A percentile compares a stretch with the other conserved stretches of the same genome.
phyloP scores from a whole-genome alignment of 2,113 vertebrate species.

The Toxotes chatareus region DNA sequence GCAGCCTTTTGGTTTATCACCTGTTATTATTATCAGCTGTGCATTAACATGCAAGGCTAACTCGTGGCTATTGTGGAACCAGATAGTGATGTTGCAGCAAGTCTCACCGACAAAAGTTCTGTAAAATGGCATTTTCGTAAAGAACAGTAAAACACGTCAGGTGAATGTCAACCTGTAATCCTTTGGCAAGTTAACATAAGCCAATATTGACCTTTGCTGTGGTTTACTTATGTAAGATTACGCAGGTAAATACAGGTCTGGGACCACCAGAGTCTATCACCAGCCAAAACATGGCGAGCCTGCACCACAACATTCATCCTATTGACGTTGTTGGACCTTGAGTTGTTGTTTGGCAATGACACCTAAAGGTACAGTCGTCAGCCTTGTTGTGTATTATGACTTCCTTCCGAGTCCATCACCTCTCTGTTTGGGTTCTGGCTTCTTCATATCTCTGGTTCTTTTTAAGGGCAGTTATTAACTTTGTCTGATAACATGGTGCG shows the following conservation, averaged over 20 bases:
- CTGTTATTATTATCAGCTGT: too few species aligned
- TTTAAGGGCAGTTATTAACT: slow-evolving; percentile 1
- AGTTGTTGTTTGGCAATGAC: slow-evolving; percentile 29
- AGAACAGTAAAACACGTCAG: background rate
- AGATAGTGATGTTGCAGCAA: background rate
- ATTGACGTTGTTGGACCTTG: slow-evolving; percentile 27
- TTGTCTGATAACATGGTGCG: slow-evolving; percentile 35
- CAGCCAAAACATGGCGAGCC: slow-evolving; percentile 26
- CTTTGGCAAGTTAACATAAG: background rate
- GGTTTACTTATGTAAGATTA: background rate
- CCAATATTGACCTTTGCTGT: slow-evolving; percentile 11
- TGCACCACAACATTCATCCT: slow-evolving; percentile 9
- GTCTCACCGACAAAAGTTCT: background rate
- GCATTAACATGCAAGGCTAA: too few species aligned
- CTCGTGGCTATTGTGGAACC: background rate
- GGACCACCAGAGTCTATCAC: background rate
- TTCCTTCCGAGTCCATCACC: background rate
- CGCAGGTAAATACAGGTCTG: background rate
- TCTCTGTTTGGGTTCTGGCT: slow-evolving; percentile 48
- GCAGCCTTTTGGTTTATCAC: background rate
- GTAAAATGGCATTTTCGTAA: background rate
- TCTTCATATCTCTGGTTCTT: background rate
- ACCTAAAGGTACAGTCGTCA: background rate
- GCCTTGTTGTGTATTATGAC: background rate
- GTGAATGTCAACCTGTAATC: background rate